Percentiles rank a stretch among this genome's conserved stretches.
Conservation (phyloP, 2,888 invertebrate species). For the Ptychoptera albimana region DNA sequence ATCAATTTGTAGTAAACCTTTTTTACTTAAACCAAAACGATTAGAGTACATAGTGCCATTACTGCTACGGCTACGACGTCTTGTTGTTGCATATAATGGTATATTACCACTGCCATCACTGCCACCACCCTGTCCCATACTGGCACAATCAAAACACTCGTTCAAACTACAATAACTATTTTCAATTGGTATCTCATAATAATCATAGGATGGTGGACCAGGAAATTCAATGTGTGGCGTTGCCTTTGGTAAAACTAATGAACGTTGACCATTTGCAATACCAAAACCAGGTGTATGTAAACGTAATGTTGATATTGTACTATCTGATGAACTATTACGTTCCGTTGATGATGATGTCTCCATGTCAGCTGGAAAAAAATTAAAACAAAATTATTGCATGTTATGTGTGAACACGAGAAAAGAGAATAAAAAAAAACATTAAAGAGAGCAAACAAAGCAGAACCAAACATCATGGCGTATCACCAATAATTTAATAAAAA, state of each 20-base stretch:
- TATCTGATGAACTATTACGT: slow-evolving; percentile 11
- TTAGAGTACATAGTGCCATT: slow-evolving; percentile 16
- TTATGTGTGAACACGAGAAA: neutral
- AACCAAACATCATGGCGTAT: neutral
- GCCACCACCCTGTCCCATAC: slow-evolving; percentile 13
- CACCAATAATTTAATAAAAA: neutral
- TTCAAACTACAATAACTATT: slow-evolving; percentile 11
- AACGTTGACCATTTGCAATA: slow-evolving; percentile 18
- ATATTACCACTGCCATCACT: slow-evolving; percentile 9
- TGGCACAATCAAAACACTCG: slow-evolving; percentile 10
- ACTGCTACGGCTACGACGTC: neutral
- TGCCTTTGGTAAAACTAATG: slow-evolving; percentile 22
- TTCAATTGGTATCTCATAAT: slow-evolving; percentile 12
- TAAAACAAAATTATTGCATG: neutral
- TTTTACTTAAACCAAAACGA: slow-evolving; percentile 57
- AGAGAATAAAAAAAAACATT: neutral
- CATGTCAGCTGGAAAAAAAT: slow-evolving; percentile 6
- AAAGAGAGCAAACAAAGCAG: too few species aligned
- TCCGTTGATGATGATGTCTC: slow-evolving; percentile 12
- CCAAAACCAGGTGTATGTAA: slow-evolving; percentile 20
- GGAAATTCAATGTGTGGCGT: slow-evolving; percentile 25
- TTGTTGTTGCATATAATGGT: slow-evolving; percentile 9
- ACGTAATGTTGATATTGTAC: slow-evolving; percentile 18
- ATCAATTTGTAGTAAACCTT: slow-evolving; percentile 66
- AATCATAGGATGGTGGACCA: slow-evolving; percentile 25